Percentiles rank a stretch among this genome's conserved stretches.
phyloP scores from a whole-genome alignment of 1,140 invertebrate genomes.

The Cydia strobilella region DNA sequence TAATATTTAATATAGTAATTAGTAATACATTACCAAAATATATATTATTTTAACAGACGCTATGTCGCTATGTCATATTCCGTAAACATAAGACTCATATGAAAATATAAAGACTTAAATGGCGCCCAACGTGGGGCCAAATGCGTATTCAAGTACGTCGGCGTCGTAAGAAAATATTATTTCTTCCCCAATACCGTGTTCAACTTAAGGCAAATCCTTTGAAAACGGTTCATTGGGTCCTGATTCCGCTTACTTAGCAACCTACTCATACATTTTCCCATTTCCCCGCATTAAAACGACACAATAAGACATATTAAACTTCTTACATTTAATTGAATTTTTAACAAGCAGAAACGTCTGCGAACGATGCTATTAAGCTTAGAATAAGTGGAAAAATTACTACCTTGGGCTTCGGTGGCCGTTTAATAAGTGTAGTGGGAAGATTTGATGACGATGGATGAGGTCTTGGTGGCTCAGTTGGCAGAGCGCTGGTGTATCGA shows the following conservation, averaged over 20 bases:
- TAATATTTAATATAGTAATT: no score
- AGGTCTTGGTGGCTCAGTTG: no score
- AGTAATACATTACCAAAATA: no score
- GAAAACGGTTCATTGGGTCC: slow-evolving; percentile 16
- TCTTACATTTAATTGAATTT: no score
- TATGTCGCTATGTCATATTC: not conserved
- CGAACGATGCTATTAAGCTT: no score
- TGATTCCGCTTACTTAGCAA: not conserved
- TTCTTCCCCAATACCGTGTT: not conserved
- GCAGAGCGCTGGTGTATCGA: no score
- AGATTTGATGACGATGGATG: no score
- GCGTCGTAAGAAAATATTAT: slow-evolving; percentile 34
- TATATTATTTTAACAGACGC: not conserved
- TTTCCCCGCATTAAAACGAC: not conserved
- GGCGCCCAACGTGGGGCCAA: slow-evolving; percentile 38
- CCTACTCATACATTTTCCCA: not conserved
- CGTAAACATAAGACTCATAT: not conserved
- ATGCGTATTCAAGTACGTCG: slow-evolving; percentile 31
- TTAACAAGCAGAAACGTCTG: no score
- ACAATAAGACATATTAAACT: not conserved
- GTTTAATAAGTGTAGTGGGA: no score
- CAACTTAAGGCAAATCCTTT: slow-evolving; percentile 5
- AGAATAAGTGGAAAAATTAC: no score
- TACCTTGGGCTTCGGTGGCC: no score
- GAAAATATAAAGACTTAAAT: slow-evolving; percentile 25